Conservation (phyloP, 2,113 vertebrate genomes). For the Numenius arquata region DNA sequence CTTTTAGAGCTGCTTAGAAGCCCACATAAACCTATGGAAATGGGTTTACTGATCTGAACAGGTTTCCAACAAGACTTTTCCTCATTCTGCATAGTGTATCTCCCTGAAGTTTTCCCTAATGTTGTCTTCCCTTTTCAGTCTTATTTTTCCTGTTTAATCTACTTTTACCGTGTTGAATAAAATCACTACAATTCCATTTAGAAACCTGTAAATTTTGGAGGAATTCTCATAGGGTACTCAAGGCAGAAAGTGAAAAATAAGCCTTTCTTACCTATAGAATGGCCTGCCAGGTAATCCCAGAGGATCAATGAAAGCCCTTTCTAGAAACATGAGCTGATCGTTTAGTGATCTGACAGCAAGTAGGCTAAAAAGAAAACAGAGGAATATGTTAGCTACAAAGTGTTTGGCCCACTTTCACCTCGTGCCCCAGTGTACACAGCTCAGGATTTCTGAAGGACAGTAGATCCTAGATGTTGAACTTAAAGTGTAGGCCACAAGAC, state of each 20-base stretch:
- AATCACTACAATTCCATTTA: background rate
- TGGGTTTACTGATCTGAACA: background rate
- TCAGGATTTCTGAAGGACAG: background rate
- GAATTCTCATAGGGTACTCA: background rate
- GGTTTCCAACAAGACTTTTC: background rate
- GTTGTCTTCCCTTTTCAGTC: background rate
- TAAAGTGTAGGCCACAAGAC: background rate
- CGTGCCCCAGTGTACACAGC: background rate
- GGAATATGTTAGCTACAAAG: background rate
- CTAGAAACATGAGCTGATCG: constrained; percentile 93
- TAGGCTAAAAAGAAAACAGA: constrained; percentile 35
- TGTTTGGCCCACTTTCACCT: background rate
- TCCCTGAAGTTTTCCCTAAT: background rate
- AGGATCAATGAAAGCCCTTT: constrained; percentile 92
- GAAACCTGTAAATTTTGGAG: background rate
- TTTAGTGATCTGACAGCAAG: constrained; percentile 81
- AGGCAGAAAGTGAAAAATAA: background rate
- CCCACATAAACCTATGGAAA: background rate
- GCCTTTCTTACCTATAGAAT: constrained; percentile 87
- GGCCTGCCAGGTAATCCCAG: constrained; percentile 89
- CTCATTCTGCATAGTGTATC: background rate
- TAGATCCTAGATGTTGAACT: background rate
- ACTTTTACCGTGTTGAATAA: background rate
- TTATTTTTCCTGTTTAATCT: background rate
- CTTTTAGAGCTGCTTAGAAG: background rate